Evolutionary conservation across 2,888 invertebrate genomes (phyloP).

Genomic region (Chrysomela aeneicollis): DNA sequence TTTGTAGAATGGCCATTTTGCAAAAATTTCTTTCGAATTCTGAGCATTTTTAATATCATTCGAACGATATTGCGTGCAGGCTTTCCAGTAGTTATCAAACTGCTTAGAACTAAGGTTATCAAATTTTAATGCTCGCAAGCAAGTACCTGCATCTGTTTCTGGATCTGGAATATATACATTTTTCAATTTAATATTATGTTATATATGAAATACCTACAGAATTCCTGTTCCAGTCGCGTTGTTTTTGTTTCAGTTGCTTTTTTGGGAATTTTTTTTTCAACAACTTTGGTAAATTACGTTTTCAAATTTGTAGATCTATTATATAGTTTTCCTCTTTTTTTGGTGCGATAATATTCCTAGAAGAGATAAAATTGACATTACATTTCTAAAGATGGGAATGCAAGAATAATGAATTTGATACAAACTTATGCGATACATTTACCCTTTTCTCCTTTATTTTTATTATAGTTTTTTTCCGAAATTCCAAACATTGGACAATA

Average conservation of each 20-base stretch:
- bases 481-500: no score
- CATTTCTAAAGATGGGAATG: background rate
- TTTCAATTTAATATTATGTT: no score
- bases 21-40: conserved; percentile 19
- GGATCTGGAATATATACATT: no score
- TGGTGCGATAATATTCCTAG: conserved; percentile 41
- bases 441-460: no score
- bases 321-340: conserved; percentile 37
- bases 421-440: no score
- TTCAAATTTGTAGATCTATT: conserved; percentile 40
- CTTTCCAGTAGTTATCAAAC: conserved; percentile 30
- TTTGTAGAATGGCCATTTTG: conserved; percentile 34
- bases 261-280: conserved; percentile 4
- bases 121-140: no score
- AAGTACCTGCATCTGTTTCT: no score
- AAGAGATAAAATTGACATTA: no score
- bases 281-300: conserved; percentile 12
- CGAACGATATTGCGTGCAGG: conserved; percentile 31
- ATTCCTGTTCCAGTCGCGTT: background rate
- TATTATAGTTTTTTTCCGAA: no score
- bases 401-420: no score
- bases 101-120: no score
- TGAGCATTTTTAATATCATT: conserved; percentile 22
- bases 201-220: no score
- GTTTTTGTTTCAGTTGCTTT: conserved; percentile 7